Evolutionary conservation across 2,888 invertebrate species (phyloP).

Genomic region (Drosophila limbata): DNA sequence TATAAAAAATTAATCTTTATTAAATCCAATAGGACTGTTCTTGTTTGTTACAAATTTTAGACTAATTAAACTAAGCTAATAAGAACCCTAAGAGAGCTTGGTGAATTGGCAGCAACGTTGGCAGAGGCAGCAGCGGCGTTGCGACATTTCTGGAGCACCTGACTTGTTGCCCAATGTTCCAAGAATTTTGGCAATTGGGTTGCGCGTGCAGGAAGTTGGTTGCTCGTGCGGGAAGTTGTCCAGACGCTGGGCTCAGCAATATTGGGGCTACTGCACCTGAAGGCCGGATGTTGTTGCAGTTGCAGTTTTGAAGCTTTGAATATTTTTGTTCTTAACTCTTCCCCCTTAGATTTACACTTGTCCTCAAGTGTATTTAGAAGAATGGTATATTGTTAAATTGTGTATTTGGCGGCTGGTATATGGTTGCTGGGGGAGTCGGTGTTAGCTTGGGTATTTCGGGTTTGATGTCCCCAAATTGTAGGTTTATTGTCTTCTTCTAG

Average conservation of each 20-base stretch:
- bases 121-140: not conserved
- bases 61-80: not conserved
- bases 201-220: not conserved
- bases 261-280: not conserved
- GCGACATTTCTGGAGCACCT: not conserved
- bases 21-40: not conserved
- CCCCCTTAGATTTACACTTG: constrained; percentile 3
- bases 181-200: not conserved
- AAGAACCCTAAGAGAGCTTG: not conserved
- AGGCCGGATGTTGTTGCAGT: not conserved
- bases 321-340: not conserved
- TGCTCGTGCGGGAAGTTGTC: not conserved
- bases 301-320: not conserved
- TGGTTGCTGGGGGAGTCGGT: constrained; percentile 2
- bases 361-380: not conserved
- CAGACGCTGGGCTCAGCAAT: not conserved
- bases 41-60: not conserved
- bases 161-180: no score
- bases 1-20: not conserved
- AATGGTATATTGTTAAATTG: constrained; percentile 1
- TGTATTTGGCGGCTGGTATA: constrained; percentile 1
- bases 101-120: not conserved
- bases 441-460: not conserved
- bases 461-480: not conserved
- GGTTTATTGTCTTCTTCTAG: constrained; percentile 3